A percentile compares a stretch with the other conserved stretches of the same genome.
Conservation (phyloP, 2,888 invertebrate species). For the Harpagoxenus sublaevis region DNA sequence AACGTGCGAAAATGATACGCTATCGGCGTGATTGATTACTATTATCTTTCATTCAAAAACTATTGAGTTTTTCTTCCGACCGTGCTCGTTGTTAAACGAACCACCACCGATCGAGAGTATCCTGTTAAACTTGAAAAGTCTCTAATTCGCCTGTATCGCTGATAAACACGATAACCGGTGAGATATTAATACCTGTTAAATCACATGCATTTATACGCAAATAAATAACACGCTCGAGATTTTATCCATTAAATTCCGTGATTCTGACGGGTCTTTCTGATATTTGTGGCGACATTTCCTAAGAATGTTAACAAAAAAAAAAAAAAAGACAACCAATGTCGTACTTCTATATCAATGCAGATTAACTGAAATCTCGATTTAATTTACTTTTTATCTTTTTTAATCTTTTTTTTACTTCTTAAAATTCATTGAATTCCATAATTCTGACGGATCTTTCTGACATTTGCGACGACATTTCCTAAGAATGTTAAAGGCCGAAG, state of each 20-base stretch:
- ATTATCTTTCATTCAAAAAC: conserved; percentile 26
- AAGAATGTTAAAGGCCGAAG: neutral
- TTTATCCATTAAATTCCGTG: neutral
- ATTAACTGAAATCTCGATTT: too few relatives aligned
- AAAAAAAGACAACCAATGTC: too few relatives aligned
- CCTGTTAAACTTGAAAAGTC: neutral
- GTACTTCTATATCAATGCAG: too few relatives aligned
- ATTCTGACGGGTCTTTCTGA: neutral
- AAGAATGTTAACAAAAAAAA: neutral
- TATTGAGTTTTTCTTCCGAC: neutral
- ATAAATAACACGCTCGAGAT: neutral
- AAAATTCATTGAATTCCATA: neutral
- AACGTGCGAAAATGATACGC: conserved; percentile 26
- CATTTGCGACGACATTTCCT: neutral
- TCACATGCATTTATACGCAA: conserved; percentile 3
- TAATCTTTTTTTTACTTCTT: too few relatives aligned
- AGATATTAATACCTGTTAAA: conserved; percentile 13
- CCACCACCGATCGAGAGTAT: neutral
- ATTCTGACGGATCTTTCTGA: neutral
- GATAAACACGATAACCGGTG: conserved; percentile 17
- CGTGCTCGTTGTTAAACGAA: neutral
- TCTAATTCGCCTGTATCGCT: neutral
- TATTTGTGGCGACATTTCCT: neutral
- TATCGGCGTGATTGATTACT: conserved; percentile 5
- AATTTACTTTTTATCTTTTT: too few relatives aligned